Conservation (phyloP, 35 echinoderm and acorn worm genomes). For the Chiridota heheva region DNA sequence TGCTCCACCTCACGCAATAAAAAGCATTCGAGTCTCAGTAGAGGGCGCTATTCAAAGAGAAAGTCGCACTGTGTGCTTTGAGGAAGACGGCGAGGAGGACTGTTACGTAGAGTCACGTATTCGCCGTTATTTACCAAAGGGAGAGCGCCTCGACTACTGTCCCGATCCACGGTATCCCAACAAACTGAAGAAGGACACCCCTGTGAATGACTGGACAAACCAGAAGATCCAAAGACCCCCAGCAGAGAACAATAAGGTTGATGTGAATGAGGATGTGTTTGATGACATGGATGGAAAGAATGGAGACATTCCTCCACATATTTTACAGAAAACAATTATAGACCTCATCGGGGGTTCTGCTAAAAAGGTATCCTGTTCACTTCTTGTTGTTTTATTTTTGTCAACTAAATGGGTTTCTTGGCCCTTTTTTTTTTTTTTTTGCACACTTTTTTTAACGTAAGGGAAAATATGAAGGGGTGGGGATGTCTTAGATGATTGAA, state of each 20-base stretch:
- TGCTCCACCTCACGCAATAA: no score
- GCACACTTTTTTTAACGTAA: no score
- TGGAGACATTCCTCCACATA: conserved; percentile 5
- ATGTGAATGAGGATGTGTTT: no score
- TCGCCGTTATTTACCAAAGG: conserved; percentile 33
- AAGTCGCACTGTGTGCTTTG: conserved; percentile 55
- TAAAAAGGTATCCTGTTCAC: conserved; percentile 22
- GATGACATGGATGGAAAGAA: no score
- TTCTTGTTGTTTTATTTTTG: no score
- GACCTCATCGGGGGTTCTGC: not conserved
- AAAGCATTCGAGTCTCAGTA: no score
- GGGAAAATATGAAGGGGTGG: no score
- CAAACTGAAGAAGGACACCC: not conserved
- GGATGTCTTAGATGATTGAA: no score
- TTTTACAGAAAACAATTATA: conserved; percentile 13
- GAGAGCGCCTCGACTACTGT: not conserved
- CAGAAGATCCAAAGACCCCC: conserved; percentile 32
- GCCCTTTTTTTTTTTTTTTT: no score
- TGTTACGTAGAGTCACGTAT: conserved; percentile 57
- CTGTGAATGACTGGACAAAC: not conserved
- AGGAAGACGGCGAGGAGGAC: conserved; percentile 39
- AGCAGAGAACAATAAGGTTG: not conserved
- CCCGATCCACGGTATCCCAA: no score
- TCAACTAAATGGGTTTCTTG: no score
- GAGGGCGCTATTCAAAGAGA: conserved; percentile 53